Evolutionary conservation across 2,113 vertebrate species (phyloP).

Genomic region (Miniopterus natalensis): DNA sequence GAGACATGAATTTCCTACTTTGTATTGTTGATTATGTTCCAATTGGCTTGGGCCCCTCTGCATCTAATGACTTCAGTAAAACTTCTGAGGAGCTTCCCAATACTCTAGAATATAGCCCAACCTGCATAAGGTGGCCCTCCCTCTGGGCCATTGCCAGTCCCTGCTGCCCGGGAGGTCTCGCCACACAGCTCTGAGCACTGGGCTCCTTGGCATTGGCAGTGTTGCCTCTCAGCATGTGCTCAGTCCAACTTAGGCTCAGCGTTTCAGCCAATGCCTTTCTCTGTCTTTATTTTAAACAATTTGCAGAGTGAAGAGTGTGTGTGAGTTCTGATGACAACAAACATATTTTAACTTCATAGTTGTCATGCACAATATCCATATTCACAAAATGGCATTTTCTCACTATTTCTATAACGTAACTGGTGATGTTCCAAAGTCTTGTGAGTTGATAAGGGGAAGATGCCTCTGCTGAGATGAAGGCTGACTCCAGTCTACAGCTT

Average conservation of each 20-base stretch:
- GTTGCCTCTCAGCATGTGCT: background rate
- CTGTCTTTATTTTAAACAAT: background rate
- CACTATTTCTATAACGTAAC: background rate
- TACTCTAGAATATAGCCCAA: background rate
- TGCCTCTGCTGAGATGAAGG: background rate
- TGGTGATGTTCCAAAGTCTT: background rate
- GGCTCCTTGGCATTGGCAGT: background rate
- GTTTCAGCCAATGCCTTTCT: background rate
- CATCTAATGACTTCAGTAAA: background rate
- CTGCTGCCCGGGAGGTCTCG: fast-evolving
- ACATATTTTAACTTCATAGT: background rate
- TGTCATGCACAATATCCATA: background rate
- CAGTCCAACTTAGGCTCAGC: background rate
- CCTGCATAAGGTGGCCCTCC: background rate
- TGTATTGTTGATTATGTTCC: background rate
- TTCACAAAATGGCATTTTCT: background rate
- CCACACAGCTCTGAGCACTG: fast-evolving
- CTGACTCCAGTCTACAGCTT: background rate
- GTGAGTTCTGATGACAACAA: background rate
- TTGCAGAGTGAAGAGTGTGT: background rate
- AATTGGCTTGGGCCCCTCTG: background rate
- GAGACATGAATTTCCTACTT: background rate
- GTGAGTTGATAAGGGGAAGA: background rate
- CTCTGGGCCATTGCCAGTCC: background rate
- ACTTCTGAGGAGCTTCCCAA: background rate